These are phyloP conservation scores for Struthio camelus DNA, from an alignment of 2,113 vertebrate species.

Conservation along the genomic window DNA sequence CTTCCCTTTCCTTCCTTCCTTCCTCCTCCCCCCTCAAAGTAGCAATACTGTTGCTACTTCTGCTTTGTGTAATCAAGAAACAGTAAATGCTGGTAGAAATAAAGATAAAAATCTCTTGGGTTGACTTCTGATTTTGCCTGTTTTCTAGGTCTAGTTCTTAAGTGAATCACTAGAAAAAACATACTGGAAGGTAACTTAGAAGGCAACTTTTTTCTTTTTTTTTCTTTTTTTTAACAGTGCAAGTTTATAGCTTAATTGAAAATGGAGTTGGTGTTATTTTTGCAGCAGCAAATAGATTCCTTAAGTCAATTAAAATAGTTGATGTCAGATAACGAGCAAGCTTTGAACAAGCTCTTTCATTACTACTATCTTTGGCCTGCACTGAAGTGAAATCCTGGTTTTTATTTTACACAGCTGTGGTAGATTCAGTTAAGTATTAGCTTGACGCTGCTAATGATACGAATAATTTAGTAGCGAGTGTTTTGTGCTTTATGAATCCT, in stretches of 20 bases:
- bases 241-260: neutral
- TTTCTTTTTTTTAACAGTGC: neutral
- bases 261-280: neutral
- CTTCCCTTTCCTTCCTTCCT: neutral
- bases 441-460: neutral
- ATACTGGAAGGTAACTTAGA: neutral
- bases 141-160: neutral
- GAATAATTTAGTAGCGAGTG: neutral
- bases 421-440: neutral
- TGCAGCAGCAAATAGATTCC: neutral
- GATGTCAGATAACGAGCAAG: neutral
- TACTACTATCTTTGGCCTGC: neutral
- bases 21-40: neutral
- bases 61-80: neutral
- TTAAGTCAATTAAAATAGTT: neutral
- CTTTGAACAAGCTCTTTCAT: neutral
- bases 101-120: neutral
- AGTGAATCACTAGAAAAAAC: neutral
- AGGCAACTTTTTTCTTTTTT: neutral
- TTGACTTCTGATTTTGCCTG: neutral
- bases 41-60: neutral
- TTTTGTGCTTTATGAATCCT: neutral
- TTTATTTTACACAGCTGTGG: neutral
- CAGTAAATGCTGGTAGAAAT: neutral
- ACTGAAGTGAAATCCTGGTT: neutral